A percentile compares a stretch with the other conserved stretches of the same genome.
Evolutionary conservation across 2,888 invertebrate genomes (phyloP).

Genomic region (Melanargia galathea): DNA sequence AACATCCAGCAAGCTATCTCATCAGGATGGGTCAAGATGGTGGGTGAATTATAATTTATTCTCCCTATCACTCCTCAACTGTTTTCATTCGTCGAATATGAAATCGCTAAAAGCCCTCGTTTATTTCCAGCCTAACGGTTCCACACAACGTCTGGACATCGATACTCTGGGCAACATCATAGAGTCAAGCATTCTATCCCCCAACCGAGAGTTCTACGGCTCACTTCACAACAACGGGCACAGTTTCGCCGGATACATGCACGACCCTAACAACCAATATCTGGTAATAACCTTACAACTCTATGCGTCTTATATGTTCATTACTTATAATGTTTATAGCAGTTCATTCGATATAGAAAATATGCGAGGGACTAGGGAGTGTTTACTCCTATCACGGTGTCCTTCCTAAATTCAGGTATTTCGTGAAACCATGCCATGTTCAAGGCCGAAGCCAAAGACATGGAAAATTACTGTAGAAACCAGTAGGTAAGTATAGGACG

Average conservation of each 20-base stretch:
- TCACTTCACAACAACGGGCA: conserved; percentile 89
- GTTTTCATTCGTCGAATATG: background rate
- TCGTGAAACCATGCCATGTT: too few relatives aligned
- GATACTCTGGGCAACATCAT: conserved; percentile 88
- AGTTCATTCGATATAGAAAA: too few relatives aligned
- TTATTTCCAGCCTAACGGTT: conserved; percentile 71
- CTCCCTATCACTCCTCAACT: background rate
- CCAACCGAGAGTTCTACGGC: conserved; percentile 85
- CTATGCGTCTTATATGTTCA: too few relatives aligned
- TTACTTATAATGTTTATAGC: too few relatives aligned
- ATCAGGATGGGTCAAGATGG: conserved; percentile 83
- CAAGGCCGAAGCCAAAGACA: too few relatives aligned
- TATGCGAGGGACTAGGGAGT: too few relatives aligned
- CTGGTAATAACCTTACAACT: conserved; percentile 82
- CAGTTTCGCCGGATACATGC: conserved; percentile 85
- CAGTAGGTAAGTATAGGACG: too few relatives aligned
- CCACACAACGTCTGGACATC: conserved; percentile 79
- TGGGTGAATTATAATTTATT: too few relatives aligned
- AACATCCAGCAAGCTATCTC: conserved; percentile 89
- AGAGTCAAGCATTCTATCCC: conserved; percentile 85
- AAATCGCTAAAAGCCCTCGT: background rate
- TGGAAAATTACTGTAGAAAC: too few relatives aligned
- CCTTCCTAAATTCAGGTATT: too few relatives aligned
- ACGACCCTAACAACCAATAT: conserved; percentile 88
- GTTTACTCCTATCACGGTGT: too few relatives aligned